Base-by-base conservation (phyloP, 2,797 vertebrate species). In the Centropyge bicolor region DNA sequence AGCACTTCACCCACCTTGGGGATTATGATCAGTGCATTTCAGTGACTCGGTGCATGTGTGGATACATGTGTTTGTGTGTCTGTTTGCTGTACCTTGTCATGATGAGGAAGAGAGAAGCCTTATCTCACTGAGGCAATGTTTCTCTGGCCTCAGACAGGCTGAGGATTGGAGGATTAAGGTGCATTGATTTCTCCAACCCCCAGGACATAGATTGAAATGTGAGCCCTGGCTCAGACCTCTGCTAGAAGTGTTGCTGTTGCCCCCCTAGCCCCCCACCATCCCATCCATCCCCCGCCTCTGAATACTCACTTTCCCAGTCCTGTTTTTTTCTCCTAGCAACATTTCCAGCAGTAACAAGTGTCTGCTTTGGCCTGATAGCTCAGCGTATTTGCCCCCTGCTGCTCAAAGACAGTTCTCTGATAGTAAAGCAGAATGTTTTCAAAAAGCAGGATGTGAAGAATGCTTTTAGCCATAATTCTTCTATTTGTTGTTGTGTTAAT, bases 151-250 rank as follows among this genome's bases (percentile, higher is more conserved):
- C 78, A 84, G 86, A 91, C 89, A 80, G 85, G 80, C 78, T 57
- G 71, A 83, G 89, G 86, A 89, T 89, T 84, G 85, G 65, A 61
- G 92, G 91, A 94, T 94, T 94, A 91, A 83, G 84, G 83, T 86
- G 71, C 85, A 93, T 92, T 92, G 92, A 91, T 94, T 93, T 88
- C 75, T 70, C 40, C 77, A 78, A 78, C 80, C 91, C 83, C 75
- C 70, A 78, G 90, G 91, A 89, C 83, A 76, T 78, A 89, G 85
- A 92, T 89, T 93, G 91, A 92, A 93, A 91, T 90, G 85, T 89
- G 86, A 89, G 88, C 88, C 81, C 22, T 70, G 73, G 82, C 81
- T 90, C 76, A 88, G 82, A 83, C 86, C 75, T 82, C 76, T 63
- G 40, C 81, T 80, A 61, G 76, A 65, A 70, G 64, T 54, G 74